Evolutionary conservation across 2,797 vertebrate genomes (phyloP).

Genomic region (Philypnodon macrostomus): DNA sequence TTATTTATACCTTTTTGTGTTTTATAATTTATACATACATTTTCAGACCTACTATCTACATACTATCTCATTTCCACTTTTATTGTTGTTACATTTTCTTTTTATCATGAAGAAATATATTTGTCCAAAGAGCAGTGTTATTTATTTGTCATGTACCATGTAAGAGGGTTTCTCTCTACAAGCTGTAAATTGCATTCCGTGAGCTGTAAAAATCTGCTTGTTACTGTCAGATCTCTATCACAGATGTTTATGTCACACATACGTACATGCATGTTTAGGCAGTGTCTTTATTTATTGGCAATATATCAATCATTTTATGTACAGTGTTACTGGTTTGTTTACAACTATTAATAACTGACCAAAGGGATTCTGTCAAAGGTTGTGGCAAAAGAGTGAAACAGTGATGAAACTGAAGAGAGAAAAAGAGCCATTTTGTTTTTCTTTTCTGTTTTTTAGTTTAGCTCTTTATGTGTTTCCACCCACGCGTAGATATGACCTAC

Average conservation of each 20-base stretch:
- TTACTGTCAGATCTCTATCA: constrained; percentile 82
- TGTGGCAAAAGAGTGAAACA: constrained; percentile 65
- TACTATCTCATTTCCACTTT: constrained; percentile 69
- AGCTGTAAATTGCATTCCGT: constrained; percentile 96
- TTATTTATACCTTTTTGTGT: constrained; percentile 99
- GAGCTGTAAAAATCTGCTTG: constrained; percentile 84
- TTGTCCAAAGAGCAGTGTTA: constrained; percentile 99
- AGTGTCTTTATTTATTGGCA: constrained; percentile 98
- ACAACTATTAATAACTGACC: constrained; percentile 94
- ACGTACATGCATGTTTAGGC: constrained; percentile 87
- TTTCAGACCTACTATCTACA: constrained; percentile 96
- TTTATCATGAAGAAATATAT: constrained; percentile 95
- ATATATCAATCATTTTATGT: constrained; percentile 88
- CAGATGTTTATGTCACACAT: constrained; percentile 86
- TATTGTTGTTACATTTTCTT: constrained; percentile 56
- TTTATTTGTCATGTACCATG: constrained; percentile 95
- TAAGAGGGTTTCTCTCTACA: constrained; percentile 90
- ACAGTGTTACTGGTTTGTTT: constrained; percentile 91
- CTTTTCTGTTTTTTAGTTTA: constrained; percentile 38
- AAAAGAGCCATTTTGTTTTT: constrained; percentile 69
- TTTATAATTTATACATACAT: constrained; percentile 99
- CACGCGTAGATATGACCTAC: constrained; percentile 36
- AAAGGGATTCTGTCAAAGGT: constrained; percentile 87
- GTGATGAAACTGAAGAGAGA: constrained; percentile 54
- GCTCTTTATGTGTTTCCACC: constrained; percentile 46